phyloP scores from a whole-genome alignment of 2,797 vertebrate species.

The Gobio occitaniae region DNA sequence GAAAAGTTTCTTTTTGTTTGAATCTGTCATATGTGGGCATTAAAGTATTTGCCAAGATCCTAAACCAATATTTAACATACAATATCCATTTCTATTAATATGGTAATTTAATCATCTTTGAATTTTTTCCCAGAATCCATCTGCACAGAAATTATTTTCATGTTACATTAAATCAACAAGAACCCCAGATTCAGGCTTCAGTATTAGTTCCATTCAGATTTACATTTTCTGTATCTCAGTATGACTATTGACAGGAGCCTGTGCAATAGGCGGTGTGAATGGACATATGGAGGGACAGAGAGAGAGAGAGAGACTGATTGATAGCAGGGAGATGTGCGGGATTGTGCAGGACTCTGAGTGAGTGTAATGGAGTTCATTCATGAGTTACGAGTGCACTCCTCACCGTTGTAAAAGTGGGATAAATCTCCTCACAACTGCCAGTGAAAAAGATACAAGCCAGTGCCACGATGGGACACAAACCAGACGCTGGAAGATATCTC shows the following conservation, averaged over 20 bases:
- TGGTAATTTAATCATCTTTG: conserved; percentile 25
- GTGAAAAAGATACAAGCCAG: conserved; percentile 74
- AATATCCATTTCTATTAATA: conserved; percentile 23
- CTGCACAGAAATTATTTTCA: conserved; percentile 15
- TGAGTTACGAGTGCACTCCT: conserved; percentile 78
- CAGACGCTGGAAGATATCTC: conserved; percentile 35
- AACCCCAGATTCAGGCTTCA: neutral
- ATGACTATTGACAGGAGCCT: conserved; percentile 31
- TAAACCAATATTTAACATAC: conserved; percentile 32
- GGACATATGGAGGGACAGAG: neutral
- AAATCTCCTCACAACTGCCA: conserved; percentile 76
- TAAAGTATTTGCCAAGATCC: conserved; percentile 15
- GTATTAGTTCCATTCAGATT: conserved; percentile 25
- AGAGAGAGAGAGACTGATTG: conserved; percentile 68
- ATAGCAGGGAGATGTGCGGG: conserved; percentile 78
- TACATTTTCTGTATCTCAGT: conserved; percentile 21
- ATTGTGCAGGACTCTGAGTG: conserved; percentile 61
- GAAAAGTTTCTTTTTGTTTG: neutral
- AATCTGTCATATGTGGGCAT: conserved; percentile 2
- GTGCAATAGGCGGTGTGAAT: conserved; percentile 16
- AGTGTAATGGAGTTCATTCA: conserved; percentile 81
- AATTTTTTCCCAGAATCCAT: conserved; percentile 20
- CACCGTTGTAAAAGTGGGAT: conserved; percentile 76
- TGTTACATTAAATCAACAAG: conserved; percentile 43
- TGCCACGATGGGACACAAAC: conserved; percentile 70